Conservation (phyloP, 2,797 vertebrate genomes). For the Sebastes hubbsi region DNA sequence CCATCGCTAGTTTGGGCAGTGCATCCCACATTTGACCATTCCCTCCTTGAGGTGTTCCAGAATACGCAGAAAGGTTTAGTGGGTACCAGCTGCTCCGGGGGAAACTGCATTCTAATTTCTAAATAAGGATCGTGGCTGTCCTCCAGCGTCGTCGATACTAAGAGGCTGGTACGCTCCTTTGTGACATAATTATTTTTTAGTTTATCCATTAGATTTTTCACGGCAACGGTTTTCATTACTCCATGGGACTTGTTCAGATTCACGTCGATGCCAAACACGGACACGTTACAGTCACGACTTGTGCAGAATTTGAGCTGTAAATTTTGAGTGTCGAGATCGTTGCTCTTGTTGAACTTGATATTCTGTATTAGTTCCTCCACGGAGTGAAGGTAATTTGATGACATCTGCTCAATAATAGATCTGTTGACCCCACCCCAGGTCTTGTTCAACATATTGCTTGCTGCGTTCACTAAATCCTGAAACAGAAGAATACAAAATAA, state of each 20-base stretch:
- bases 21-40: slow-evolving; percentile 79
- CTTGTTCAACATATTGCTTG: slow-evolving; percentile 76
- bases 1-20: fast-evolving
- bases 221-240: slow-evolving; percentile 69
- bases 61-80: slow-evolving; percentile 71
- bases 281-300: slow-evolving; percentile 34
- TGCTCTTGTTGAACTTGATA: slow-evolving; percentile 55
- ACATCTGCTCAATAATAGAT: not conserved
- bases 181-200: slow-evolving; percentile 32
- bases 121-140: not conserved
- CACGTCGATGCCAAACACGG: slow-evolving; percentile 53
- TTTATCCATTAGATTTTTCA: slow-evolving; percentile 72
- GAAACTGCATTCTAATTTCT: slow-evolving; percentile 70
- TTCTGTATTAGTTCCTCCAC: slow-evolving; percentile 77
- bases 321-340: slow-evolving; percentile 36
- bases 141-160: slow-evolving; percentile 71
- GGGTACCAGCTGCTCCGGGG: fast-evolving
- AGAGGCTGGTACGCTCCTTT: fast-evolving
- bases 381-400: slow-evolving; percentile 70
- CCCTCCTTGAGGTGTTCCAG: slow-evolving; percentile 39
- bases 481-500: slow-evolving; percentile 34
- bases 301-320: slow-evolving; percentile 72
- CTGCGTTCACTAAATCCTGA: slow-evolving; percentile 72
- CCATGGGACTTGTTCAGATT: slow-evolving; percentile 38
- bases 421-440: slow-evolving; percentile 31